A percentile compares a stretch with the other conserved stretches of the same genome.
These are phyloP conservation scores for Aspidiotus rigidus DNA, from an alignment of 2,888 invertebrate genomes.

Conservation along the genomic window DNA sequence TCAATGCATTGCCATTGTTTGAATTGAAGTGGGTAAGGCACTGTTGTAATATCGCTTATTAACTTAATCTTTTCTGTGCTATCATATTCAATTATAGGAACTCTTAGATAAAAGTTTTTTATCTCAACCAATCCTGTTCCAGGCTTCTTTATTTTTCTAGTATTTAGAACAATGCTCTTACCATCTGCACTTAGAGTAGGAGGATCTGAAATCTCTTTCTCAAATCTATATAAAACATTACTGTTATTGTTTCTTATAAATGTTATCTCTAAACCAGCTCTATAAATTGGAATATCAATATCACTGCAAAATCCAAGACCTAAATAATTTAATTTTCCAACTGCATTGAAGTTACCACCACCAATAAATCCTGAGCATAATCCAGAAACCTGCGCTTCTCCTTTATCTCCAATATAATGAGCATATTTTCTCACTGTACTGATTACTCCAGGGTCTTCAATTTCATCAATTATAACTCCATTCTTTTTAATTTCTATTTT, in stretches of 20 bases:
- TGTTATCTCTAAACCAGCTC: background rate
- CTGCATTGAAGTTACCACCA: background rate
- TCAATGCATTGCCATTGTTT: conserved; percentile 2
- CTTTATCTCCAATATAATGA: background rate
- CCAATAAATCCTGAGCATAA: background rate
- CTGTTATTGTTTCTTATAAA: background rate
- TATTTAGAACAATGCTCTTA: background rate
- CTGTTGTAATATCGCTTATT: background rate
- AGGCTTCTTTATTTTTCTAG: background rate
- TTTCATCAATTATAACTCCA: background rate
- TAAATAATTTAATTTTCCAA: background rate
- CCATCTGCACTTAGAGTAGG: too few relatives aligned
- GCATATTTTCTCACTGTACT: background rate
- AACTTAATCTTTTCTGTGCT: background rate
- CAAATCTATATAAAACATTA: background rate
- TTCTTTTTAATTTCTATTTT: background rate
- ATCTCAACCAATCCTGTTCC: background rate
- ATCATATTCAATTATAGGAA: background rate
- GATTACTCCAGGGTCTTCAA: background rate
- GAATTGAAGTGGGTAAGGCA: background rate
- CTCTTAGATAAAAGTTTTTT: background rate
- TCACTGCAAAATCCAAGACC: too few relatives aligned
- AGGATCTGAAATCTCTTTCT: background rate
- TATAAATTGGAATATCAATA: too few relatives aligned
- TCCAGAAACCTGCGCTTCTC: background rate